Base-by-base conservation (phyloP, 2,797 vertebrate species). In the Darevskia mixta region DNA sequence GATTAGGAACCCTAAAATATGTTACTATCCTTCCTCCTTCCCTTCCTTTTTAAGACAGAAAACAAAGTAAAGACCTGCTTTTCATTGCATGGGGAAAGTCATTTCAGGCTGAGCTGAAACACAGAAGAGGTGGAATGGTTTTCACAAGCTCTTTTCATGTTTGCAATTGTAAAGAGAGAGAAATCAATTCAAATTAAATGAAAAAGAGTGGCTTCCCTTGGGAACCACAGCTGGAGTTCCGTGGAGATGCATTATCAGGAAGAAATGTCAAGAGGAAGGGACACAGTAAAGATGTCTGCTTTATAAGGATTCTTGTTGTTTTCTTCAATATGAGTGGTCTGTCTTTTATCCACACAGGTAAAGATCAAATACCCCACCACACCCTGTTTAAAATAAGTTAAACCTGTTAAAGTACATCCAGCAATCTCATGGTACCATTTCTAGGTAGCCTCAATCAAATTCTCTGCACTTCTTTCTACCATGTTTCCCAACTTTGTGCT, bases 161-260 rank as follows among this genome's bases (percentile, higher is more conserved):
- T 83, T 72, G n/a, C 18, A 71, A 11, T 49, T 83, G 45, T 49
- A 71, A 49, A 17, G 67, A 55, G 41, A 64, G 35, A 81, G 10
- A 20, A 83, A 32, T 49, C 43, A 83, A 72, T 83, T 71, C 29
- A 83, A 72, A 71, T 71, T 49, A 49, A 83, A 71, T 83, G 45
- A 71, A 71, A 61, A 35, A n/a, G 38, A 71, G 17, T 49, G 23
- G 61, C 20, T 5, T 27, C 38, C 5, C 13, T 41, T 20, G 64
- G 38, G 72, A 73, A 73, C 72, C 35, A 73, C 35, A 38, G 72
- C 72, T 73, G 20, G 20, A 64, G 72, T 73, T 35, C 23, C 18
- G 8, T 73, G 72, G 72, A 73, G 18, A 32, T 18, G 35, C 3
- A 2, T 73, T 73, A 73, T 35, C 72, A 73, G 35, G 23, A 32